Evolutionary conservation across 2,113 vertebrate genomes (phyloP), one percentile per base, ranked within the genome.

Genomic region (Puma concolor): DNA sequence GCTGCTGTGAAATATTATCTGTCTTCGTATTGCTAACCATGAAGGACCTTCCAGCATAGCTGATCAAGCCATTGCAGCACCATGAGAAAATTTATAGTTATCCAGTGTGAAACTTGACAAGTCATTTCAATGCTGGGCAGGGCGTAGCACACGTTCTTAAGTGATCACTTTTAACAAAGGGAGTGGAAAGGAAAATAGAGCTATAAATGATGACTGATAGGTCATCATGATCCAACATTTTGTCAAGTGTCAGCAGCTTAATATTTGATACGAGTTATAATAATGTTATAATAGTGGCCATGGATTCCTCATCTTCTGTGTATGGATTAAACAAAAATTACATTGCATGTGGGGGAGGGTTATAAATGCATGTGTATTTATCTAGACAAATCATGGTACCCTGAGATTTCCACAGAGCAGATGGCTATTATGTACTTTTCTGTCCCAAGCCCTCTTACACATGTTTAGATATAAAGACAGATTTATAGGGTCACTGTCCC

Each of bases 11-110:
- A 83, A 72, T 72, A 57, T 88, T 85, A 1, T 48, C 89, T 77
- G 36, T 82, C 85, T 96, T 52, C 38, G 29, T 93, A 21, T 94
- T 79, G 64, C 64, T 97, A 12, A 69, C 44, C 14, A 23, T 63
- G 60, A 98, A 89, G 41, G 93, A 15, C 41, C 38, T 67, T 91
- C 57, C 79, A 87, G 84, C 94, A 4, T 83, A 27, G 3, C 5
- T 76, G 77, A 90, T 38, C 25, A 3, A 64, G 41, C 71, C 96
- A 36, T 41, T 93, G 38, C 50, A 95, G 63, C 48, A 33, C 10
- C 33, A 0, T 27, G 0, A 21, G 88, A 98, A 95, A 64, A 84
- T 76, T 69, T 74, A 13, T 0, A 3, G 31, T 48, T 85, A 92
- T 54, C 77, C 10, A 1, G 0, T 66, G 2, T 36, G 54, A 72